phyloP scores from a whole-genome alignment of 1,140 invertebrate species.

The Pentalonia nigronervosa region DNA sequence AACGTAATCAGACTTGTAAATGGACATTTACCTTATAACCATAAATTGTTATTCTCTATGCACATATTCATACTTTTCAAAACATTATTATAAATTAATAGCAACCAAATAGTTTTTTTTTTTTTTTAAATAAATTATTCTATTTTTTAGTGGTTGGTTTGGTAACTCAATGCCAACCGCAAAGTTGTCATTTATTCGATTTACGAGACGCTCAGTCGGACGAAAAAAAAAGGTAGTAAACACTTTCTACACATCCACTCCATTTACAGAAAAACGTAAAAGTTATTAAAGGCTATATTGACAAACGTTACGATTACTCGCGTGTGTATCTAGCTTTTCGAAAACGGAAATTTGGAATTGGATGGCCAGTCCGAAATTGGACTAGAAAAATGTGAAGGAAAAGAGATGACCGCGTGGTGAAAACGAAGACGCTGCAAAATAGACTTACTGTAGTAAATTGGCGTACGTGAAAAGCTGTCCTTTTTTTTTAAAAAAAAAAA shows the following conservation, averaged over 20 bases:
- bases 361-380: slow-evolving; percentile 18
- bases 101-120: neutral
- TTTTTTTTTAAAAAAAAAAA: slow-evolving; percentile 14
- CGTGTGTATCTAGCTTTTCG: neutral
- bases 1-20: neutral
- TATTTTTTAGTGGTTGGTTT: neutral
- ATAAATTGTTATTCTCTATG: neutral
- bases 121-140: neutral
- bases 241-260: neutral
- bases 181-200: neutral
- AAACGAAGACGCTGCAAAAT: slow-evolving; percentile 36
- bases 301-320: neutral
- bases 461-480: slow-evolving; percentile 39
- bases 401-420: neutral
- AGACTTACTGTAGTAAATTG: slow-evolving; percentile 31
- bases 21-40: neutral
- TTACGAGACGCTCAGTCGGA: neutral
- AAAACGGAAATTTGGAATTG: slow-evolving; percentile 45
- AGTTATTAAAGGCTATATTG: slow-evolving; percentile 39
- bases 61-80: neutral
- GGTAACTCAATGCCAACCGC: neutral
- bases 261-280: slow-evolving; percentile 12
- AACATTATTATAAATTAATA: neutral
- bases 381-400: neutral
- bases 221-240: slow-evolving; percentile 8